Base-by-base conservation (phyloP, 2,888 invertebrate species). In the Lobophora halterata region DNA sequence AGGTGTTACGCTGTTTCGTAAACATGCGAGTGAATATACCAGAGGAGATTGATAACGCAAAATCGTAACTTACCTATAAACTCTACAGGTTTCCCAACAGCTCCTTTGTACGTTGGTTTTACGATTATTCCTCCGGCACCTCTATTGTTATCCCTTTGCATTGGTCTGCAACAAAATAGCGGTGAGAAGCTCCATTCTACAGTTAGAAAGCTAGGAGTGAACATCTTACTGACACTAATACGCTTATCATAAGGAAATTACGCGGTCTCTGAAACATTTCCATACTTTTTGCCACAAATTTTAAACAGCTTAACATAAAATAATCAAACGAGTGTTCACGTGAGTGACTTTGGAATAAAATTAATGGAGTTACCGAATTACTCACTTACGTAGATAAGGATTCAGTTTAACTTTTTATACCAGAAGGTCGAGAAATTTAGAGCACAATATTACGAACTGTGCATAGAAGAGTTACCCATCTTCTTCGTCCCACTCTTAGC, bases 11-110 rank as follows among this genome's bases (percentile, higher is more conserved):
- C 10, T 36, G n/a, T 17, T 7, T n/a, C 18, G 27, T 19, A 27
- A 42, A 41, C 35, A 30, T 12, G 27, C 11, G 11, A 27, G 14
- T 30, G 23, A 20, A 26, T 23, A 30, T 31, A 26, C 17, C 23
- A 23, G 7, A 32, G 21, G 20, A 35, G 28, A 43, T 14, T 21
- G 11, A 19, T 12, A 29, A 37, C 17, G 23, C 23, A 31, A n/a
- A 24, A 37, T 45, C 29, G 23, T 42, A 28, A 52, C 65, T 71
- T 65, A 97, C 97, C 98, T 88, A 97, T 96, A 86, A 99, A 99
- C 81, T 97, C 96, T 32, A 98, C 97, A 33, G 97, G 95, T 73
- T 94, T 92, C 53, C 97, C 97, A 34, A 98, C 91, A 29, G 93
- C 89, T 50, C 97, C 97, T 83, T 95, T 93, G 59, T 73, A 63